Base-by-base conservation (phyloP, 2,888 invertebrate species). In the Criorhina ranunculi region DNA sequence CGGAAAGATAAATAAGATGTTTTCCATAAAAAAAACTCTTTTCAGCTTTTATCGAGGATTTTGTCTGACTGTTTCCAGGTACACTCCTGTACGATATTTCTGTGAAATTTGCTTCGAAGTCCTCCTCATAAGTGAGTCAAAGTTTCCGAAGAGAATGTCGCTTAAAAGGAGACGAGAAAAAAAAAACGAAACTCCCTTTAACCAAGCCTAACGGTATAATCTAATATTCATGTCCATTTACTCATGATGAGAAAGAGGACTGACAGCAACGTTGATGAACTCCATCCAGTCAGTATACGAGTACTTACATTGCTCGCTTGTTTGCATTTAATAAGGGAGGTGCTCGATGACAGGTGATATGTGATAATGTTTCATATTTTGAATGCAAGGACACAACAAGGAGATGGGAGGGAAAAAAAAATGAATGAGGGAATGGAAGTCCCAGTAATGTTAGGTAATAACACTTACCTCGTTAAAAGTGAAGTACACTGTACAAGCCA, bases 401-500 rank as follows among this genome's bases (percentile, higher is more conserved):
- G 29, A 37, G 35, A 9, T 7, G 17, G 35, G 40, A 46, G 70
- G 37, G 15, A 46, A 11, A 19, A 11, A 44, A 57, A 37, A 40
- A 12, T 46, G 19, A 9, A 57, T 49, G 40, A 29, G 19, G 42
- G 51, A 42, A 7, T 33, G 35, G 59, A 53, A 55, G 46, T 55
- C 59, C 53, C 17, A 19, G 53, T 49, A 55, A 62, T 49, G 72
- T n/a, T 1, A n/a, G 29, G 2, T 67, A 55, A 72, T 78, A 62
- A 62, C 70, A 90, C 94, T 94, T 88, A 96, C 96, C 94, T 96
- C 96, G 89, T 95, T 95, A 95, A 97, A 96, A 89, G 95, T 93
- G 89, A 94, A 94, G 94, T 95, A 96, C 0, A 95, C 95, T 89
- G 96, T 95, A 90, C 98, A 98, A 80, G 95, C 95, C 86, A 94